Percentiles rank a stretch among this genome's conserved stretches.
Evolutionary conservation across 2,113 vertebrate species (phyloP).

Genomic region (Echinops telfairi): DNA sequence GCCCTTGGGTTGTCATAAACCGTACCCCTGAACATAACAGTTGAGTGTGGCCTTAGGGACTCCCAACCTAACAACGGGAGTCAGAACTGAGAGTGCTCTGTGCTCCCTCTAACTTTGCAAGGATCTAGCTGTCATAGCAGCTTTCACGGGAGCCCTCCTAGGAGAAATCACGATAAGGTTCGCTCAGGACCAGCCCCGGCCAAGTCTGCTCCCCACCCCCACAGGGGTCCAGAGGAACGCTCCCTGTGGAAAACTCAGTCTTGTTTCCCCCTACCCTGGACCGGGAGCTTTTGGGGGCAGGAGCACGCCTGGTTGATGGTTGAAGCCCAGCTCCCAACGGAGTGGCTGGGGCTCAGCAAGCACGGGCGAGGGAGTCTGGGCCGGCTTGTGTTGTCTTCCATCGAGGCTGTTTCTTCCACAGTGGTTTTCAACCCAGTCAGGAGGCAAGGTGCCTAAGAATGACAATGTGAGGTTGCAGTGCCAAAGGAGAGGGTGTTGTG

Average conservation of each 20-base stretch:
- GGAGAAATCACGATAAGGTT: not conserved
- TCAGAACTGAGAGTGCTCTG: not conserved
- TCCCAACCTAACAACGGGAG: not conserved
- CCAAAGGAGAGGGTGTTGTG: not conserved
- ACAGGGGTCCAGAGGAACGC: not conserved
- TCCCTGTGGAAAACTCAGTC: not conserved
- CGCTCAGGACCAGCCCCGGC: not conserved
- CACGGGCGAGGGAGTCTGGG: not conserved
- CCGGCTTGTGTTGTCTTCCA: not conserved
- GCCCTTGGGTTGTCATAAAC: not conserved
- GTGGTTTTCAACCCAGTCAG: not conserved
- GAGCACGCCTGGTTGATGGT: rapidly evolving
- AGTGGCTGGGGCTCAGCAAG: not conserved
- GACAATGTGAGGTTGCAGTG: not conserved
- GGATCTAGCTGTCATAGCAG: not conserved
- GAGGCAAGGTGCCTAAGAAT: not conserved
- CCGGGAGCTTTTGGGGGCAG: rapidly evolving
- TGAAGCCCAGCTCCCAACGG: not conserved
- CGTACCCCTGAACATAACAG: not conserved
- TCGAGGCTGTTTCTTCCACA: not conserved
- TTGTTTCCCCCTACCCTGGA: not conserved
- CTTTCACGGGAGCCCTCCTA: not conserved
- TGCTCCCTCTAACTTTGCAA: not conserved
- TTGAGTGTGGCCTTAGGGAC: not conserved
- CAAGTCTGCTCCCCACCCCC: not conserved